Evolutionary conservation across 2,113 vertebrate species (phyloP).

Genomic region (Malurus alboscapulatus): DNA sequence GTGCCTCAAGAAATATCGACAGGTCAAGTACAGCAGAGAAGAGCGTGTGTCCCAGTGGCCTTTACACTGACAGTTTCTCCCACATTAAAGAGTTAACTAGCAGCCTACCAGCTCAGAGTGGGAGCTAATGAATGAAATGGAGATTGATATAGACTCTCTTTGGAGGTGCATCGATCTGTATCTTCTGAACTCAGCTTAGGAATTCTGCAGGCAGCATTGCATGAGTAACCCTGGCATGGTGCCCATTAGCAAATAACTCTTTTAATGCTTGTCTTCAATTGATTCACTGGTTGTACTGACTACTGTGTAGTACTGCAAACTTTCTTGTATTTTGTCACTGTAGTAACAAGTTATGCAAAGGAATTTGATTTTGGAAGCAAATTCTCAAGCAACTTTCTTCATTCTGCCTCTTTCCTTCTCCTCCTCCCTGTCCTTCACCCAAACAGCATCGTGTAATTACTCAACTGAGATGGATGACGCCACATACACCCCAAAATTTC

Average conservation of each 20-base stretch:
- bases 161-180: conserved; percentile 85
- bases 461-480: not conserved
- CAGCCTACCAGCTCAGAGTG: conserved; percentile 77
- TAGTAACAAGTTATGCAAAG: conserved; percentile 41
- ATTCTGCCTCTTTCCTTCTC: not conserved
- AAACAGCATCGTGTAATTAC: not conserved
- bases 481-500: not conserved
- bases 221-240: conserved; percentile 80
- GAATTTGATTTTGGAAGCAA: conserved; percentile 24
- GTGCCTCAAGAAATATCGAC: conserved; percentile 77
- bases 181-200: conserved; percentile 82
- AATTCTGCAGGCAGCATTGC: conserved; percentile 80
- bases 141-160: conserved; percentile 84
- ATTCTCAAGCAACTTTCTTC: conserved; percentile 30
- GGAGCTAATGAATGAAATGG: conserved; percentile 86
- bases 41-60: conserved; percentile 74
- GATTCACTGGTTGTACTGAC: conserved; percentile 76
- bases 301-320: conserved; percentile 54
- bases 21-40: conserved; percentile 78
- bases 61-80: conserved; percentile 81
- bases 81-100: conserved; percentile 87
- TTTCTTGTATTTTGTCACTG: conserved; percentile 55
- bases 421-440: not conserved
- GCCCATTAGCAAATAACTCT: conserved; percentile 84
- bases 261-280: conserved; percentile 82